Percentiles rank a stretch among this genome's conserved stretches.
These are phyloP conservation scores for Sebastes matsubarae DNA, from an alignment of 2,797 vertebrate species.

Conservation along the genomic window DNA sequence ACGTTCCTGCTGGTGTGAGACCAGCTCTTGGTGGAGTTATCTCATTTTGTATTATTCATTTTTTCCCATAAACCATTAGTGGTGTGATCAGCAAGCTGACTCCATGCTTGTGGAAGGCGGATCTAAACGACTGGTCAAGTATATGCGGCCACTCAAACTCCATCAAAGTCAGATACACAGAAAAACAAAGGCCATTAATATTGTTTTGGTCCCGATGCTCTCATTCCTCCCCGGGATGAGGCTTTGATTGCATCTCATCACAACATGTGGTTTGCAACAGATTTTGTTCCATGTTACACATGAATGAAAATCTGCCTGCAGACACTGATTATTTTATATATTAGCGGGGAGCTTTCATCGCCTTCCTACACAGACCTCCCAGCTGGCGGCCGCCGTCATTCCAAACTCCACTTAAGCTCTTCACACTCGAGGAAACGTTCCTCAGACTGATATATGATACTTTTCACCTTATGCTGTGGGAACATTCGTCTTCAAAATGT, in stretches of 20 bases:
- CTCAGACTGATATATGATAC: constrained; percentile 49
- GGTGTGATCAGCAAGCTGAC: constrained; percentile 33
- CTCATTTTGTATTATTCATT: constrained; percentile 40
- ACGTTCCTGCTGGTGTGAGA: constrained; percentile 36
- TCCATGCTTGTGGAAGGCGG: constrained; percentile 26
- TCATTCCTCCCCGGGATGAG: constrained; percentile 50
- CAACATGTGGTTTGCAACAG: constrained; percentile 66
- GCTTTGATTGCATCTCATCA: constrained; percentile 61
- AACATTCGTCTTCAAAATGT: constrained; percentile 3
- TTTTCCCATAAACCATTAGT: constrained; percentile 50
- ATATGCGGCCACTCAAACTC: constrained; percentile 35
- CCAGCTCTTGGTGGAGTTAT: constrained; percentile 37
- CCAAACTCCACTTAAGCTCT: constrained; percentile 60
- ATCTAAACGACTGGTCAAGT: constrained; percentile 29
- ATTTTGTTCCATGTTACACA: constrained; percentile 64
- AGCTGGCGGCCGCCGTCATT: constrained; percentile 54
- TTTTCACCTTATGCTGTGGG: constrained; percentile 16
- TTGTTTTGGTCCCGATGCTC: constrained; percentile 39
- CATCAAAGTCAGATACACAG: constrained; percentile 14
- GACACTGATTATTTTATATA: constrained; percentile 72
- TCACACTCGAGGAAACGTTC: constrained; percentile 65
- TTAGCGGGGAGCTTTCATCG: constrained; percentile 60
- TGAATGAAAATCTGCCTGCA: constrained; percentile 52
- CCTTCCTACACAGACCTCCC: constrained; percentile 61
- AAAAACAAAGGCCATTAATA: constrained; percentile 45